Evolutionary conservation across 2,888 invertebrate genomes (phyloP).

Genomic region (Dione vanillae): DNA sequence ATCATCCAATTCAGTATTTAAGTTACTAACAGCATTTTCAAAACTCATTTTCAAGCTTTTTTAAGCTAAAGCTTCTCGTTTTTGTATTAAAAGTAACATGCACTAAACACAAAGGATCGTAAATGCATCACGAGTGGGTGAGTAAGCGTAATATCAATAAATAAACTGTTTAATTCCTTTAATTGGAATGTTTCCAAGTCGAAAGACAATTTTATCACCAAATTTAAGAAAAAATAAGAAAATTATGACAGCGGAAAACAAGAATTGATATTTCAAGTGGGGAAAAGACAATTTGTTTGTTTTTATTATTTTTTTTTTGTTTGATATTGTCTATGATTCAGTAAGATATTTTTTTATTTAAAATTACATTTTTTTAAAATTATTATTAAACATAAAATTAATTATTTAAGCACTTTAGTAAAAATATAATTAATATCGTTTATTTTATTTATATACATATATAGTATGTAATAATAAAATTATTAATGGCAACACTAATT

Average conservation of each 20-base stretch:
- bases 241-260: conserved; percentile 38
- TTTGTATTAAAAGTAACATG: conserved; percentile 48
- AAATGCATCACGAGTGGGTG: conserved; percentile 50
- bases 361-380: too few relatives aligned
- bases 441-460: neutral
- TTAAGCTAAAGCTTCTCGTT: conserved; percentile 33
- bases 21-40: conserved; percentile 53
- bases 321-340: neutral
- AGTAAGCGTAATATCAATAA: conserved; percentile 51
- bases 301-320: neutral
- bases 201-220: conserved; percentile 44
- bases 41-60: conserved; percentile 62
- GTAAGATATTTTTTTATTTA: too few relatives aligned
- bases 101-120: conserved; percentile 59
- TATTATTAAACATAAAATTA: too few relatives aligned
- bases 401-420: too few relatives aligned
- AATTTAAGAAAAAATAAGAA: conserved; percentile 36
- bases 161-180: conserved; percentile 56
- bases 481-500: conserved; percentile 1
- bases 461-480: neutral
- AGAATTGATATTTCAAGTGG: conserved; percentile 33
- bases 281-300: conserved; percentile 24
- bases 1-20: conserved; percentile 61
- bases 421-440: too few relatives aligned
- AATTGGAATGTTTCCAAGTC: conserved; percentile 66